Base-by-base conservation (phyloP, 2,888 invertebrate species). In the Alitta virens region DNA sequence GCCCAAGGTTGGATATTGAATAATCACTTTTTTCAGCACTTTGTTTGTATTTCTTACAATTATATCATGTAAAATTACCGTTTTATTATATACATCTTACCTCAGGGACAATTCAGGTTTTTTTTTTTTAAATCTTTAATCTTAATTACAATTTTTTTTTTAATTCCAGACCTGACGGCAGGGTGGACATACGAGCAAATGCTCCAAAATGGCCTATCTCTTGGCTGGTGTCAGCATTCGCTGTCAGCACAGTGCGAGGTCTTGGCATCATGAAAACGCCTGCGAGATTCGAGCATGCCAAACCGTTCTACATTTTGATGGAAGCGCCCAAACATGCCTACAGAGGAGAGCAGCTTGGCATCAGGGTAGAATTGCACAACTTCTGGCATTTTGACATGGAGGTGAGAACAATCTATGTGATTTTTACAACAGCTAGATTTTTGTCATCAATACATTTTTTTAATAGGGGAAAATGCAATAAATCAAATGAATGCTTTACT, bases 201-300 rank as follows among this genome's bases (percentile, higher is more conserved):
- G 74, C 75, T 2, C 80, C 81, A 2, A 77, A 76, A 56, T 75
- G 75, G 54, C 80, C 79, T 0, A 68, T 79, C n/a, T 69, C 76
- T 16, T 97, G 96, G 95, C 92, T 94, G 85, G 88, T 97, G 1
- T 92, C 92, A 14, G 93, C 92, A 0, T 91, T 96, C 78, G 90
- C 93, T 71, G 90, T 97, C 84, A 94, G 94, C 72, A 90, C 91
- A 0, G 87, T 88, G 0, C 85, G 87, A 57, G 95, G 95, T 0
- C 89, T 95, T 68, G 95, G 94, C 55, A 91, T 96, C 88, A 79
- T 94, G 51, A 86, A 87, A 12, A 87, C 86, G 65, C 90, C 94
- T 0, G 86, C 92, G 46, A 89, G 88, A 74, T 89, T 90, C 80
- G 76, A 75, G 21, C 26, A 52, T 16, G 25, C 18, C 49, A 49